Conservation (phyloP, 2,888 invertebrate genomes). For the Macrosiphum euphorbiae region DNA sequence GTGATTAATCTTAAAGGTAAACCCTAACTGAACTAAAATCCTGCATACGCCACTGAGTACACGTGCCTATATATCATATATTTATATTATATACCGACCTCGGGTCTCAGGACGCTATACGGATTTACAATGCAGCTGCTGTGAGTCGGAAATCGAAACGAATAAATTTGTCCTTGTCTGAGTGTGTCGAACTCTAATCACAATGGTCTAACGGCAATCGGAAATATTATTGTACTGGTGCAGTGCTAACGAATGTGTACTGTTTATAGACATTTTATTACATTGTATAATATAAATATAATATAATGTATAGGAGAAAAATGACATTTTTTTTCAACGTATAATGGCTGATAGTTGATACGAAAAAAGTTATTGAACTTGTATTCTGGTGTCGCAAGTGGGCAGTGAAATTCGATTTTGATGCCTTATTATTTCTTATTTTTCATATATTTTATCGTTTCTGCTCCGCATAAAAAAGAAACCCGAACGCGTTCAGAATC, state of each 20-base stretch:
- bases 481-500: neutral
- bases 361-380: neutral
- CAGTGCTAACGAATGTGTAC: neutral
- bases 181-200: neutral
- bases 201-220: neutral
- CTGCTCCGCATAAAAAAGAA: neutral
- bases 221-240: neutral
- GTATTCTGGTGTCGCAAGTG: neutral
- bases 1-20: no score
- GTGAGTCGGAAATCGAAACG: neutral
- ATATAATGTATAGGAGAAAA: neutral
- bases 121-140: neutral
- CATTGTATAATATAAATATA: no score
- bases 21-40: no score
- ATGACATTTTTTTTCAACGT: neutral
- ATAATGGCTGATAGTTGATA: neutral
- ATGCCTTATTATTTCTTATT: conserved; percentile 35
- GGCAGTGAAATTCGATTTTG: conserved; percentile 39
- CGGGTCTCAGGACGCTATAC: neutral
- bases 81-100: neutral
- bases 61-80: no score
- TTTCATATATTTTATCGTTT: conserved; percentile 12
- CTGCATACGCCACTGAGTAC: no score
- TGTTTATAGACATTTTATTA: conserved; percentile 6
- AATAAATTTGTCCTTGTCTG: neutral